These are phyloP conservation scores for Rhegmatorhina hoffmannsi DNA, from an alignment of 2,113 vertebrate species.

Conservation along the genomic window DNA sequence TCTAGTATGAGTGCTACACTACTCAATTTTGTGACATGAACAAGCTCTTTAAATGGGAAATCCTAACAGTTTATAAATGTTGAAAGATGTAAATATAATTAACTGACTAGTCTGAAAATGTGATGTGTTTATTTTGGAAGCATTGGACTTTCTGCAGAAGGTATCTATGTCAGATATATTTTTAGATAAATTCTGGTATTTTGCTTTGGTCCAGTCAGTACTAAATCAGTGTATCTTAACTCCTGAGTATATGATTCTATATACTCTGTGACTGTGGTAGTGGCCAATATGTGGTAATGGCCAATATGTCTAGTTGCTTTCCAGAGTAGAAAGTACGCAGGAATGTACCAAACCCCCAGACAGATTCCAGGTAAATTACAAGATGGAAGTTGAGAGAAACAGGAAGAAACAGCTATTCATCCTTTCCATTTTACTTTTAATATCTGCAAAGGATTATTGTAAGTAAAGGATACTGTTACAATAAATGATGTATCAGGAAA, in stretches of 20 bases:
- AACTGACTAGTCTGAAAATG: background rate
- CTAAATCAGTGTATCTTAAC: slow-evolving; percentile 1
- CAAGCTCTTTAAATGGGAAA: background rate
- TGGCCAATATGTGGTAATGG: background rate
- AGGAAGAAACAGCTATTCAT: background rate
- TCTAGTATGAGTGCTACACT: background rate
- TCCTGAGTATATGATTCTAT: background rate
- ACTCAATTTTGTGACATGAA: background rate
- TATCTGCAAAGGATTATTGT: background rate
- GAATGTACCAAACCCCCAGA: background rate
- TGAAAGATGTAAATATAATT: background rate
- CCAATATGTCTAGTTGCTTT: background rate
- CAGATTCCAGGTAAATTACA: background rate
- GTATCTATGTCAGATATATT: background rate
- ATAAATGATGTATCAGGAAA: background rate
- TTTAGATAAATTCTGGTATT: background rate
- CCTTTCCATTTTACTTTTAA: background rate
- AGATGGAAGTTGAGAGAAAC: background rate
- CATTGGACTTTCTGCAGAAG: background rate
- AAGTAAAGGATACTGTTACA: background rate
- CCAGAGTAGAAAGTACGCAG: background rate
- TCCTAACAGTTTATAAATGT: background rate
- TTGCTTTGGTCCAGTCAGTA: background rate
- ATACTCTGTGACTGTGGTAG: background rate
- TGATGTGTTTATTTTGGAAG: background rate